phyloP scores from a whole-genome alignment of 64 coral and sea anemone genomes.

The Acropora yongei region DNA sequence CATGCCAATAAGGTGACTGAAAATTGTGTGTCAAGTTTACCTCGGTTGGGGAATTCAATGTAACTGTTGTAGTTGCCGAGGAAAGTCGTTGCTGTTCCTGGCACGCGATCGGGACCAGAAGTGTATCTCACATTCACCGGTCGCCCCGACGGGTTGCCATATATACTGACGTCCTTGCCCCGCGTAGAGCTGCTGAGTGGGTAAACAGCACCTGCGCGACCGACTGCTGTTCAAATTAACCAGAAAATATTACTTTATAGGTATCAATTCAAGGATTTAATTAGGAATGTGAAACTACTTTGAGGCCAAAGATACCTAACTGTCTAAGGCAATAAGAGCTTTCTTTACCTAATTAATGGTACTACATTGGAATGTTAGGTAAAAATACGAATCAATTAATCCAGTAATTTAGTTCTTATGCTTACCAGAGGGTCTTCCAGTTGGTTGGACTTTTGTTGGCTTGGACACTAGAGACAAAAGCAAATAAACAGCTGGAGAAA shows the following conservation, averaged over 20 bases:
- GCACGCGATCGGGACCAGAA: constrained; percentile 61
- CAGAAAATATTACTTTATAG: not conserved
- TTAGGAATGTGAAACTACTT: not conserved
- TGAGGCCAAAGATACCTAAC: not conserved
- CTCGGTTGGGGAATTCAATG: constrained; percentile 76
- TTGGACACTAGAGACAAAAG: not conserved
- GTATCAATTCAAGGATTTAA: not conserved
- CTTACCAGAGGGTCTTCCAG: constrained; percentile 27
- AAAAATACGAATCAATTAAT: not conserved
- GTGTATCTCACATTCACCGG: constrained; percentile 25
- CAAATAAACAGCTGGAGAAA: not conserved
- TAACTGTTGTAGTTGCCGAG: constrained; percentile 68
- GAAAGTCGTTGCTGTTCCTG: constrained; percentile 63
- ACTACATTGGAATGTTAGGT: not conserved
- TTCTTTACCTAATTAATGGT: no score
- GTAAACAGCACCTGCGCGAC: constrained; percentile 55
- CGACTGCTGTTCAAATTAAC: not conserved
- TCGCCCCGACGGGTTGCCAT: constrained; percentile 49
- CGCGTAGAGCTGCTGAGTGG: constrained; percentile 43
- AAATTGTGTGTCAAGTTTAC: constrained; percentile 61
- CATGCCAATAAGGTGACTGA: constrained; percentile 79
- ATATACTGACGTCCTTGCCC: constrained; percentile 60
- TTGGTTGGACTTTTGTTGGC: constrained; percentile 4
- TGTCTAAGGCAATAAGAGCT: no score
- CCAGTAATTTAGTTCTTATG: not conserved